Base-by-base conservation (phyloP, 2,797 vertebrate genomes). In the Phoebastria nigripes region DNA sequence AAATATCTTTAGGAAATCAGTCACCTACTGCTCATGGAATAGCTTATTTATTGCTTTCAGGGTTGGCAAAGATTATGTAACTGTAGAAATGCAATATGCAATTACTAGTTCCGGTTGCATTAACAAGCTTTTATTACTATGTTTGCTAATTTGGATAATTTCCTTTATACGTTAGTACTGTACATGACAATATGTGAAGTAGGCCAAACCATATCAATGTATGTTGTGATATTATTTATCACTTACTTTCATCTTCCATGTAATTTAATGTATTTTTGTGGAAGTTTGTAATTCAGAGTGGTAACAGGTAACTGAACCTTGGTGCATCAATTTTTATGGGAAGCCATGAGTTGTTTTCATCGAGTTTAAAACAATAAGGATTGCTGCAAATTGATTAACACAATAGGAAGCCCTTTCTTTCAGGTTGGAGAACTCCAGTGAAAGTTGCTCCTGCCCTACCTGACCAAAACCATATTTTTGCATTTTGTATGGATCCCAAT, bases 341-440 rank as follows among this genome's bases (percentile, higher is more conserved):
- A 85, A 77, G 18, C 41, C 20, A 6, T 8, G 14, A 37, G 6
- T 39, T 86, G 14, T 67, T 62, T 74, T 67, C 28, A 51, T 41
- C 28, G 41, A 58, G 16, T 56, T 44, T 17, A 72, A 56, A 63
- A 62, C 51, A 41, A 2, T 52, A 51, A 72, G 11, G 33, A 28
- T 73, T 89, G 37, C 37, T 84, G 31, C n/a, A 82, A 61, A 59
- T 39, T 73, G 59, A 46, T 59, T 63, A 83, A 62, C 24, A 42
- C 29, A 78, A 24, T 22, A 81, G 26, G 18, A 76, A 84, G 13
- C 8, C 5, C 20, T 86, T 87, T 76, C 73, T 97, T 97, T 65
- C 87, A 98, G 98, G 97, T 95, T 98, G 97, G 97, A 97, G 95
- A 58, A 97, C 91, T 77, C 76, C 94, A 47, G 24, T 46, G 78